Evolutionary conservation across 2,888 invertebrate species (phyloP).

Genomic region (Apotomis capreana): DNA sequence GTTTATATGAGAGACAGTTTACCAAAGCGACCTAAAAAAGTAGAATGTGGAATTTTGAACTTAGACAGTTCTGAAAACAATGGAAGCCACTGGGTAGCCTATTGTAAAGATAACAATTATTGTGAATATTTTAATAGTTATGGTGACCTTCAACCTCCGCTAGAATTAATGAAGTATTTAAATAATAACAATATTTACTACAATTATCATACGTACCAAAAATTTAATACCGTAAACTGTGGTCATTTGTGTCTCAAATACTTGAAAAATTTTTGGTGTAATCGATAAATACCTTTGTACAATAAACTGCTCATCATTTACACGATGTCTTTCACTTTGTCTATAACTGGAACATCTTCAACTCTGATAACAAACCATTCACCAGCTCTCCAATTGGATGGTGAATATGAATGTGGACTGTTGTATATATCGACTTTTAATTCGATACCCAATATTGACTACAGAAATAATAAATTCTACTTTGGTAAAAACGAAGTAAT

Average conservation of each 20-base stretch:
- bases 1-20: constrained; percentile 22
- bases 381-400: constrained; percentile 21
- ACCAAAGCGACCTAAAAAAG: neutral
- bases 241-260: constrained; percentile 12
- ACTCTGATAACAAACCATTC: neutral
- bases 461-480: constrained; percentile 18
- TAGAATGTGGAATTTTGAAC: constrained; percentile 24
- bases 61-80: constrained; percentile 3
- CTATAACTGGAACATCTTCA: neutral
- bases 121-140: constrained; percentile 16
- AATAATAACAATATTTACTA: neutral
- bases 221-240: neutral
- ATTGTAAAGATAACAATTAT: constrained; percentile 14
- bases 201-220: constrained; percentile 3
- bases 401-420: constrained; percentile 39
- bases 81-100: constrained; percentile 27
- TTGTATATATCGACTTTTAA: constrained; percentile 36
- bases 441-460: constrained; percentile 27
- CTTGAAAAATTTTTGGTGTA: constrained; percentile 3
- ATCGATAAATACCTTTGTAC: neutral
- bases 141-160: neutral
- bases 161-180: constrained; percentile 1
- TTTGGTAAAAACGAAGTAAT: neutral
- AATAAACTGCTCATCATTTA: neutral
- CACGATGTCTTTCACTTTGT: constrained; percentile 12